Conservation (phyloP, 2,888 invertebrate species). For the Stenolophus ochropezus region DNA sequence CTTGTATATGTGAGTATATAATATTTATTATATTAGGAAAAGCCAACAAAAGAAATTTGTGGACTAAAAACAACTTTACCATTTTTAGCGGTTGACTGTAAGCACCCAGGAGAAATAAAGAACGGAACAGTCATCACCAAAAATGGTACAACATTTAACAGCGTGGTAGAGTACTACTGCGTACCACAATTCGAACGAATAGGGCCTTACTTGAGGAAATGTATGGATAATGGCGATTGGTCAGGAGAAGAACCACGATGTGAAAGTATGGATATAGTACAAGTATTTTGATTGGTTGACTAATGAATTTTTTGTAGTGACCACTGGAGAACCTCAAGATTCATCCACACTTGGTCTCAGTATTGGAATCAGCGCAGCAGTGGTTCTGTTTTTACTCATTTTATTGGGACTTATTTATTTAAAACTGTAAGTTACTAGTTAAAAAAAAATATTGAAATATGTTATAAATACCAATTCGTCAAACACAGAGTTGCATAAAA, state of each 20-base stretch:
- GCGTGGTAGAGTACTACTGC: slow-evolving; percentile 92
- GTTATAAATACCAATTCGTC: too few relatives aligned
- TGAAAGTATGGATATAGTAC: slow-evolving; percentile 77
- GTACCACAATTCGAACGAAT: slow-evolving; percentile 88
- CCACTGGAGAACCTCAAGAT: slow-evolving; percentile 82
- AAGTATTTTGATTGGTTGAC: slow-evolving; percentile 23
- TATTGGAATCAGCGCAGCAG: slow-evolving; percentile 89
- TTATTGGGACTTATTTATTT: slow-evolving; percentile 87
- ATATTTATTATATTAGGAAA: too few relatives aligned
- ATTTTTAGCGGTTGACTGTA: slow-evolving; percentile 87
- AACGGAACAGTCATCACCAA: slow-evolving; percentile 91
- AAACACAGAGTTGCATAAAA: too few relatives aligned
- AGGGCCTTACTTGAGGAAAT: slow-evolving; percentile 89
- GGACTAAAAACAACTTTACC: not conserved
- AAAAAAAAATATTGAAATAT: not conserved
- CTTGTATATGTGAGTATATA: slow-evolving; percentile 84
- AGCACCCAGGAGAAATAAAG: slow-evolving; percentile 84
- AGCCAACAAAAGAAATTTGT: too few relatives aligned
- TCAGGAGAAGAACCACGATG: slow-evolving; percentile 91
- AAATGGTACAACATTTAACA: slow-evolving; percentile 86
- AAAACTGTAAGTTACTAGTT: slow-evolving; percentile 80
- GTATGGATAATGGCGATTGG: slow-evolving; percentile 89
- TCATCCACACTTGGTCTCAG: slow-evolving; percentile 84
- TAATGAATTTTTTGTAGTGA: slow-evolving; percentile 70
- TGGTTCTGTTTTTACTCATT: slow-evolving; percentile 86